Percentiles rank a stretch among this genome's conserved stretches.
phyloP scores from a whole-genome alignment of 2,113 vertebrate genomes.

The Alouatta palliata region DNA sequence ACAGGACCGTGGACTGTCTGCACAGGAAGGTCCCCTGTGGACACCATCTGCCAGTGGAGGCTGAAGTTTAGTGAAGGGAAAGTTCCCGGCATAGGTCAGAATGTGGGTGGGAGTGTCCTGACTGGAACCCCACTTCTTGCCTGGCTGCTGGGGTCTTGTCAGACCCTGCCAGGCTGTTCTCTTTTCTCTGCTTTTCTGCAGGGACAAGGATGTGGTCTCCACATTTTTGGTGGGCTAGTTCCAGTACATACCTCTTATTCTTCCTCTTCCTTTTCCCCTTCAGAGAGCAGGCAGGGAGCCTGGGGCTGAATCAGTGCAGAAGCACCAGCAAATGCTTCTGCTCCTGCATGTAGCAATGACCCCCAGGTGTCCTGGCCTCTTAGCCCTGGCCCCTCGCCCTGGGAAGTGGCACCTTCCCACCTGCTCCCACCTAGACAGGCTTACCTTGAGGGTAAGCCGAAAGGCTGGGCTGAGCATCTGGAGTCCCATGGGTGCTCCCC shows the following conservation, averaged over 20 bases:
- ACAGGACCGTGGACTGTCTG: background rate
- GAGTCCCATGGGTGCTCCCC: background rate
- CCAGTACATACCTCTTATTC: background rate
- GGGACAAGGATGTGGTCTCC: background rate
- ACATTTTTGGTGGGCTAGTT: background rate
- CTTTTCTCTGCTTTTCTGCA: background rate
- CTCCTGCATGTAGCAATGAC: rapidly evolving
- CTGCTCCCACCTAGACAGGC: background rate
- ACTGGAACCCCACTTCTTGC: background rate
- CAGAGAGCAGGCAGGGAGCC: background rate
- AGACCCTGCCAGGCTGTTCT: background rate
- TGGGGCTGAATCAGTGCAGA: background rate
- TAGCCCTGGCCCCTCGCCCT: background rate
- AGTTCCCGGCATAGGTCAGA: background rate
- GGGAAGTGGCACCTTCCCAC: background rate
- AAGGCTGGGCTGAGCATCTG: background rate
- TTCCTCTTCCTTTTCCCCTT: background rate
- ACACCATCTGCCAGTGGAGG: background rate
- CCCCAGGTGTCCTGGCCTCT: background rate
- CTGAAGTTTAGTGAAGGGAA: background rate
- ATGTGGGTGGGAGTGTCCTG: rapidly evolving
- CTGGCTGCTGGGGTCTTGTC: rapidly evolving
- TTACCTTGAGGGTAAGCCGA: background rate
- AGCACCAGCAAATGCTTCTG: background rate
- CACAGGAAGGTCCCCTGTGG: background rate